These are phyloP conservation scores for Philhelius pedissequus DNA, from an alignment of 2,888 invertebrate genomes.

Conservation along the genomic window DNA sequence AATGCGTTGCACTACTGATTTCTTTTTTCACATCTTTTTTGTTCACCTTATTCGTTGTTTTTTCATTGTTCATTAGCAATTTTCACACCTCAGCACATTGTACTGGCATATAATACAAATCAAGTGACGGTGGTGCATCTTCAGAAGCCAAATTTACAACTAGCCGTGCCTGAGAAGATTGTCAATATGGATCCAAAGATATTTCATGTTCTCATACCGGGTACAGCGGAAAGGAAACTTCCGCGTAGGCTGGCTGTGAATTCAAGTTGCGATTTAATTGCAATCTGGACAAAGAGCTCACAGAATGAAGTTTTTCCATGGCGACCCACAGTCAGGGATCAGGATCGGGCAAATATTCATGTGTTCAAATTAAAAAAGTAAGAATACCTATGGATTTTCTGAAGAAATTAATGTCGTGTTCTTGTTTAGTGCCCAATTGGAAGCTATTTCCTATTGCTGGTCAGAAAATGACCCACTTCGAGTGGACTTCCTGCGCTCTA, in stretches of 20 bases:
- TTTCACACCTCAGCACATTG: slow-evolving; percentile 83
- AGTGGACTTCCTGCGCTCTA: slow-evolving; percentile 86
- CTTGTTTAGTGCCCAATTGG: slow-evolving; percentile 82
- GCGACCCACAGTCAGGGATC: slow-evolving; percentile 90
- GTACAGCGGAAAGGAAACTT: slow-evolving; percentile 76
- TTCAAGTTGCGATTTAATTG: slow-evolving; percentile 79
- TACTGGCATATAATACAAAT: slow-evolving; percentile 85
- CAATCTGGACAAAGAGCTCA: slow-evolving; percentile 92
- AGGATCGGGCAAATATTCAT: slow-evolving; percentile 93
- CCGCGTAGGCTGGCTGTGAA: slow-evolving; percentile 77
- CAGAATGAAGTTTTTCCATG: slow-evolving; percentile 95
- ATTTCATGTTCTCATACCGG: slow-evolving; percentile 79
- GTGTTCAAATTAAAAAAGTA: slow-evolving; percentile 88
- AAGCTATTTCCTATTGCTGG: slow-evolving; percentile 88
- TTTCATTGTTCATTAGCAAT: slow-evolving; percentile 81
- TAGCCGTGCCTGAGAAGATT: slow-evolving; percentile 82
- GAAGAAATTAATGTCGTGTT: slow-evolving; percentile 68
- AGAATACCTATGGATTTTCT: slow-evolving; percentile 51
- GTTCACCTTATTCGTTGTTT: slow-evolving; percentile 70
- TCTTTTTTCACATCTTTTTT: slow-evolving; percentile 68
- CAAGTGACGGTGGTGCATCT: slow-evolving; percentile 85
- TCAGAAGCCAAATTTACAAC: slow-evolving; percentile 81
- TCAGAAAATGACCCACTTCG: slow-evolving; percentile 93
- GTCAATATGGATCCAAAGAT: slow-evolving; percentile 85
- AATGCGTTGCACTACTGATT: slow-evolving; percentile 68